These are phyloP conservation scores for Myiotriccus ornatus DNA, from an alignment of 2,797 vertebrate genomes.

Conservation along the genomic window DNA sequence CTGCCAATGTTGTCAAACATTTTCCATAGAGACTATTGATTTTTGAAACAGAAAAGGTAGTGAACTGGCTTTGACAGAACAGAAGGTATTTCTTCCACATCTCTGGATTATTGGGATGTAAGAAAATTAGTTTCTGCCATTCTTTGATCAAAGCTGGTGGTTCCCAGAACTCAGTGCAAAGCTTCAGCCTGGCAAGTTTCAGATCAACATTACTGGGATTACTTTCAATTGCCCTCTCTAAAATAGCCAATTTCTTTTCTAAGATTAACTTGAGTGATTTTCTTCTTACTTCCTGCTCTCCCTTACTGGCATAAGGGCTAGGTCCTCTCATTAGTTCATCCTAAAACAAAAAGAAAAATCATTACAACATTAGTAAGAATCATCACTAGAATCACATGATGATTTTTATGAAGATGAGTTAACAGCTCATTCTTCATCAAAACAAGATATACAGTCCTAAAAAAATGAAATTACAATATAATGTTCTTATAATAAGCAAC, in stretches of 20 bases:
- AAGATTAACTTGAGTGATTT: conserved; percentile 82
- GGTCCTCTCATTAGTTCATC: conserved; percentile 83
- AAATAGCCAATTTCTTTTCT: conserved; percentile 93
- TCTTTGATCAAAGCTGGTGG: conserved; percentile 85
- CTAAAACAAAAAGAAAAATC: conserved; percentile 54
- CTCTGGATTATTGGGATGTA: conserved; percentile 89
- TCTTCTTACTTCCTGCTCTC: conserved; percentile 76
- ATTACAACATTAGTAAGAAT: background rate
- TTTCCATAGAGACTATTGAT: conserved; percentile 89
- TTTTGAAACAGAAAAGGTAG: conserved; percentile 88
- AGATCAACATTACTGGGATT: conserved; percentile 87
- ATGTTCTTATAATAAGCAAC: background rate
- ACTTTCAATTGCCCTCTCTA: conserved; percentile 87
- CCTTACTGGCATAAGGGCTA: conserved; percentile 69
- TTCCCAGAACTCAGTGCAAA: conserved; percentile 92
- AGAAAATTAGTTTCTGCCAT: conserved; percentile 95
- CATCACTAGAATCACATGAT: background rate
- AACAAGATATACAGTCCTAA: background rate
- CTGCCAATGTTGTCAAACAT: conserved; percentile 89
- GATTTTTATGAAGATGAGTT: background rate
- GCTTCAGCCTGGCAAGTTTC: conserved; percentile 85
- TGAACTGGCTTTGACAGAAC: conserved; percentile 94
- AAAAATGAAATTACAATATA: background rate
- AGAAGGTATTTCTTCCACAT: conserved; percentile 91
- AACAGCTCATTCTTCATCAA: background rate